Evolutionary conservation across 1,140 invertebrate species (phyloP), one percentile per base, ranked within the genome.

Genomic region (Lasioglossum albipes): DNA sequence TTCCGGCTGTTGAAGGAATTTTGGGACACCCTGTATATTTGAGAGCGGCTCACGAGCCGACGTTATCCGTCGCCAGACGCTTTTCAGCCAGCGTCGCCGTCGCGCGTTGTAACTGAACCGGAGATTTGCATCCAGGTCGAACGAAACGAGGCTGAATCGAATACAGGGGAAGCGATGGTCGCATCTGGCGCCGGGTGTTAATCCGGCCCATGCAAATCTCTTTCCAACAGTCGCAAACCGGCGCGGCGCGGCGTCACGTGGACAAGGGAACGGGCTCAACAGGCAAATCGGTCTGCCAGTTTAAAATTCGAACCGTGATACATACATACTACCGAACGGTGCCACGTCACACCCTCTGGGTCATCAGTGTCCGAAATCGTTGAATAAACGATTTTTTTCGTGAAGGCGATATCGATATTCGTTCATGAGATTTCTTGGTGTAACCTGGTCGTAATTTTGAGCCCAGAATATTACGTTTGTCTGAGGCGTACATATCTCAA

Each of bases 81-180:
- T 36, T 64, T 65, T 0, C 2, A 49, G 6, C 7, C 12, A 16
- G 0, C 45, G 45, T 10, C 45, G 9, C 13, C 13, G 20, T 22
- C n/a, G 67, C 42, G 73, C 20, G 49, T 42, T 54, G 42, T 52
- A 42, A 64, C 36, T 10, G 10, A 64, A 22, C 16, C 5, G 3
- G 31, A 57, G 67, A 75, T 67, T 75, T 75, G 74, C 74, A 75
- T 75, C 49, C 74, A 57, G 64, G 62, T 57, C 74, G 62, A 10
- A 20, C 6, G 64, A 18, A 57, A 41, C 64, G 49, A 42, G 64
- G 27, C 20, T 42, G 45, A 68, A 67, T 75, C 62, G 45, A 20
- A 20, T 68, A 68, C 62, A 75, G 3, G 20, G n/a, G 13, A 54
- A 4, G 52, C 12, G 49, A 67, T 31, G 10, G 31, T 41, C 62